Base-by-base conservation (phyloP, 2,113 vertebrate species). In the Actinemys pallida region DNA sequence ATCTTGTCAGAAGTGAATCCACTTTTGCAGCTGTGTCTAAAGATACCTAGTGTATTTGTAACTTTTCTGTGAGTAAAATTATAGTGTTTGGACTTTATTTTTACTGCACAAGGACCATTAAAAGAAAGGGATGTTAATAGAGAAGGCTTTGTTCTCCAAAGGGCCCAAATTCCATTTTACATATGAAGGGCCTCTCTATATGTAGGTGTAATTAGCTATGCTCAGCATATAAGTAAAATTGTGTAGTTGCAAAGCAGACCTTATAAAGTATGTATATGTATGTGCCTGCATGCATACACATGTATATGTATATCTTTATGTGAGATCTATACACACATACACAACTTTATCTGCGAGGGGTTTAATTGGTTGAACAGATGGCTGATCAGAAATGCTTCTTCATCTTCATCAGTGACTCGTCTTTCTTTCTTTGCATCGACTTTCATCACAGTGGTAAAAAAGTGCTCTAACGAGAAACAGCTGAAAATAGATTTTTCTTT, bases 1-100 rank as follows among this genome's bases (percentile, higher is more conserved):
- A 97, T 98, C 98, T 98, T 98, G 97, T 98, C 98, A 98, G 97
- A 98, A 98, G 98, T 98, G 98, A 98, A 98, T 98, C 95, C 91
- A 98, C 97, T 98, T 98, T 98, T 98, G 98, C 98, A 98, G 98
- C 98, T 98, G 98, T 98, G 98, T 98, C 98, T 98, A 98, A 98
- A 98, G 98, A 98, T 98, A 98, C 98, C 98, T 98, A 98, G 96
- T 90, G 97, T 98, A 98, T 98, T 97, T 98, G 98, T 98, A 98
- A 98, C 98, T 98, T 98, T 98, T 98, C 94, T 96, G 90, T 72
- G 90, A 97, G 93, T 96, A 80, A 98, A 98, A 98, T 98, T 98
- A 98, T 91, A 98, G 97, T 97, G 98, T 98, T 98, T 97, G 97
- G 98, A 98, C 98, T 98, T 98, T 97, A 98, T 98, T 98, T 98